Conservation (phyloP, 2,113 vertebrate species). For the Plecotus auritus region DNA sequence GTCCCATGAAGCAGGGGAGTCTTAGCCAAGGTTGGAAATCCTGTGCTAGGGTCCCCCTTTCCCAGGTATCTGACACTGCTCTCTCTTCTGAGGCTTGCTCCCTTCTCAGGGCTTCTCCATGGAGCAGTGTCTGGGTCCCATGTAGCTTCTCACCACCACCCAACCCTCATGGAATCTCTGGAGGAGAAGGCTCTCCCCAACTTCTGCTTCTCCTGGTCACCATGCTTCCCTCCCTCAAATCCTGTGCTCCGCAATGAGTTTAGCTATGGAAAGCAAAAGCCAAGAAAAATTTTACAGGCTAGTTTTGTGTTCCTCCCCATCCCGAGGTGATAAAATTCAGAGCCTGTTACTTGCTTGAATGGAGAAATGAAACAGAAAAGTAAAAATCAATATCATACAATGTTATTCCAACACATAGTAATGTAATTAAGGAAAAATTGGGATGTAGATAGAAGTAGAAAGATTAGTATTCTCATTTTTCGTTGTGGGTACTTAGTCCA, state of each 20-base stretch:
- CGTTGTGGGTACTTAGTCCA: neutral
- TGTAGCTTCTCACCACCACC: neutral
- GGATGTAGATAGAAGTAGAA: neutral
- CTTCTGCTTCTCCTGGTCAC: neutral
- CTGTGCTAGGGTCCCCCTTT: neutral
- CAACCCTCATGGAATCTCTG: neutral
- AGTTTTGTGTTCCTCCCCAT: neutral
- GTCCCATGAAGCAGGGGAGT: neutral
- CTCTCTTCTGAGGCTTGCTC: neutral
- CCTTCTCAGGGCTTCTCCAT: neutral
- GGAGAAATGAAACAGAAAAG: neutral
- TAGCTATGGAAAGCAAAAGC: neutral
- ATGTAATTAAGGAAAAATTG: neutral
- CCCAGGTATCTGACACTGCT: neutral
- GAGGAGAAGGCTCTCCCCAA: neutral
- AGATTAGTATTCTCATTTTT: neutral
- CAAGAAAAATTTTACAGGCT: neutral
- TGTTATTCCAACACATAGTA: neutral
- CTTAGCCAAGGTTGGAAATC: neutral
- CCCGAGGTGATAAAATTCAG: neutral
- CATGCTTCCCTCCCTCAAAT: neutral
- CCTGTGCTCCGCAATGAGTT: neutral
- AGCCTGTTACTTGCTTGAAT: neutral
- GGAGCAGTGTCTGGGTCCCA: neutral
- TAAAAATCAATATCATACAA: neutral